Conservation (phyloP, 2,113 vertebrate genomes). For the Corythornis cristatus region DNA sequence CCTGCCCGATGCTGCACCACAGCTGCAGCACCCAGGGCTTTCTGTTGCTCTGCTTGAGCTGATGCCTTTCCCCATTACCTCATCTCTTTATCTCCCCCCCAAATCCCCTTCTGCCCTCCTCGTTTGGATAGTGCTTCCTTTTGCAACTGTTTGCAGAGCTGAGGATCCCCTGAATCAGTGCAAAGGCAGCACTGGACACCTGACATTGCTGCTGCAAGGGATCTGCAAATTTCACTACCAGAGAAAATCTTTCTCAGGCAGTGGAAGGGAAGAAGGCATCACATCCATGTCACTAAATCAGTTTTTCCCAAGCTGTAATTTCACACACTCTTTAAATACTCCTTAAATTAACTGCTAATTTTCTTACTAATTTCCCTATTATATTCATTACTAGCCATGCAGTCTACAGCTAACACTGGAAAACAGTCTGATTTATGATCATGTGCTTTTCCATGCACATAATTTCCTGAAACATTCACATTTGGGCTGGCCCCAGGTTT, state of each 20-base stretch:
- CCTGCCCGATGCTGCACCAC: not conserved
- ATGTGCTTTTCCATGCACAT: constrained; percentile 45
- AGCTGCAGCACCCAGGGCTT: not conserved
- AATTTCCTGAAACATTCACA: constrained; percentile 58
- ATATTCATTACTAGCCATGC: constrained; percentile 30
- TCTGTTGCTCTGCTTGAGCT: not conserved
- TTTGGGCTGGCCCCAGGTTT: constrained; percentile 33
- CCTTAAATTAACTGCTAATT: constrained; percentile 60
- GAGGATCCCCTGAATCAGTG: not conserved
- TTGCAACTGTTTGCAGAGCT: not conserved
- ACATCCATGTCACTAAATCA: not conserved
- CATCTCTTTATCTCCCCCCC: accelerated
- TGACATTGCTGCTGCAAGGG: accelerated
- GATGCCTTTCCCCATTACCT: not conserved
- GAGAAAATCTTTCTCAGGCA: not conserved
- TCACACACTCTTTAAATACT: constrained; percentile 45
- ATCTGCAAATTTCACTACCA: not conserved
- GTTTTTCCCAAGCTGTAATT: constrained; percentile 40
- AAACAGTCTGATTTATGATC: constrained; percentile 49
- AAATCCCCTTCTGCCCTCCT: not conserved
- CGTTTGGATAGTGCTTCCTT: not conserved
- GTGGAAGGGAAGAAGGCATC: not conserved
- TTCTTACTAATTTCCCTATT: constrained; percentile 60
- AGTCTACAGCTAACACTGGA: constrained; percentile 32
- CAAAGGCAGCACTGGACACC: not conserved